Conservation (phyloP, 2,797 vertebrate species). For the Pantherophis vulpinus region DNA sequence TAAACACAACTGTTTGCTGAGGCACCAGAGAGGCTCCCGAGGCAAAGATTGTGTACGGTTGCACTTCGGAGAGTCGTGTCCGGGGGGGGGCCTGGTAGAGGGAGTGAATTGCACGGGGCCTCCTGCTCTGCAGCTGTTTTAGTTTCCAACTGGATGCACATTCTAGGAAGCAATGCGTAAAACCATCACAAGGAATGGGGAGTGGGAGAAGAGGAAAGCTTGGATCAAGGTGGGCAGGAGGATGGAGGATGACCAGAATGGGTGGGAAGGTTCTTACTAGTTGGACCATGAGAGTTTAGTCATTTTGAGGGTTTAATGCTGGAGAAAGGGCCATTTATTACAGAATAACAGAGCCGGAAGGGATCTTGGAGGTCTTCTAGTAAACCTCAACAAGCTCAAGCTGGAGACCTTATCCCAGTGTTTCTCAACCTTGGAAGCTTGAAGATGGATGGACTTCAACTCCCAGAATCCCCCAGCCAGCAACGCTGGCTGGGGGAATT, state of each 20-base stretch:
- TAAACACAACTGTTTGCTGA: background rate
- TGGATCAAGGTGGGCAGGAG: background rate
- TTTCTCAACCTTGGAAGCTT: too few relatives aligned
- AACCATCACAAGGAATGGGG: background rate
- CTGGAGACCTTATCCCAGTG: background rate
- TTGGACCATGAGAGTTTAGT: background rate
- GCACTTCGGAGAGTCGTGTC: slow-evolving; percentile 7
- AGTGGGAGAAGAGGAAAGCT: too few relatives aligned
- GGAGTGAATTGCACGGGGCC: background rate
- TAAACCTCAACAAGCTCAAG: background rate
- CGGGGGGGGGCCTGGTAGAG: background rate
- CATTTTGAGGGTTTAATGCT: background rate
- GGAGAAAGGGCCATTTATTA: background rate
- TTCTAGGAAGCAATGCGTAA: background rate
- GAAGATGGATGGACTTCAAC: too few relatives aligned
- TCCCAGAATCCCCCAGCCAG: too few relatives aligned
- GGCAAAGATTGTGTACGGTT: background rate
- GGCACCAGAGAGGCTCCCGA: slow-evolving; percentile 11
- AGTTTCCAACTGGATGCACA: background rate
- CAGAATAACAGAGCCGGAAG: background rate
- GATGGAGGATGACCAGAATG: background rate
- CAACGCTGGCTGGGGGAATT: too few relatives aligned
- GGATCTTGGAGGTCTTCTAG: background rate
- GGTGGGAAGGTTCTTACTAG: background rate
- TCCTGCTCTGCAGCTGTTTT: background rate